phyloP scores from a whole-genome alignment of 2,797 vertebrate genomes.

The Botia almorhae region DNA sequence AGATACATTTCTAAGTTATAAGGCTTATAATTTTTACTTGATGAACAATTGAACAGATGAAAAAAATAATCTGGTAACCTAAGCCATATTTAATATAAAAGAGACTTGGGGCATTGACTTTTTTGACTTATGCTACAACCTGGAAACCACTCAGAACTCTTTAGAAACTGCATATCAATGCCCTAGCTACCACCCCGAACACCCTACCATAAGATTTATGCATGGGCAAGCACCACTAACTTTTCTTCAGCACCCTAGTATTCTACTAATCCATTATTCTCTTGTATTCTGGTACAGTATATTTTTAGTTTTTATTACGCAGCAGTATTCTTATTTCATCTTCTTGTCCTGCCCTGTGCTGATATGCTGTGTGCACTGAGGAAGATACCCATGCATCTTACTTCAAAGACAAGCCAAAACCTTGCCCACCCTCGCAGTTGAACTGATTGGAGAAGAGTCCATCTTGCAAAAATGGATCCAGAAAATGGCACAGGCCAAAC shows the following conservation, averaged over 20 bases:
- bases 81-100: too few relatives aligned
- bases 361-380: not conserved
- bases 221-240: too few relatives aligned
- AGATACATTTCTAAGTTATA: too few relatives aligned
- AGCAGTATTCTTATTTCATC: not conserved
- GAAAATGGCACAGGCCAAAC: constrained; percentile 52
- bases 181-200: too few relatives aligned
- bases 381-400: not conserved
- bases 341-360: not conserved
- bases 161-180: too few relatives aligned
- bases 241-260: not conserved
- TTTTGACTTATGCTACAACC: too few relatives aligned
- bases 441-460: constrained; percentile 15
- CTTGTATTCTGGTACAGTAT: not conserved
- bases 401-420: not conserved
- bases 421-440: constrained; percentile 30
- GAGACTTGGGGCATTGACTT: too few relatives aligned
- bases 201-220: too few relatives aligned
- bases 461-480: constrained; percentile 24
- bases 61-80: too few relatives aligned
- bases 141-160: too few relatives aligned
- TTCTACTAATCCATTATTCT: not conserved
- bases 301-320: not conserved
- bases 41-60: too few relatives aligned
- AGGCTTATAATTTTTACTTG: too few relatives aligned